Conservation (phyloP, 2,113 vertebrate species). For the Heterotis niloticus region DNA sequence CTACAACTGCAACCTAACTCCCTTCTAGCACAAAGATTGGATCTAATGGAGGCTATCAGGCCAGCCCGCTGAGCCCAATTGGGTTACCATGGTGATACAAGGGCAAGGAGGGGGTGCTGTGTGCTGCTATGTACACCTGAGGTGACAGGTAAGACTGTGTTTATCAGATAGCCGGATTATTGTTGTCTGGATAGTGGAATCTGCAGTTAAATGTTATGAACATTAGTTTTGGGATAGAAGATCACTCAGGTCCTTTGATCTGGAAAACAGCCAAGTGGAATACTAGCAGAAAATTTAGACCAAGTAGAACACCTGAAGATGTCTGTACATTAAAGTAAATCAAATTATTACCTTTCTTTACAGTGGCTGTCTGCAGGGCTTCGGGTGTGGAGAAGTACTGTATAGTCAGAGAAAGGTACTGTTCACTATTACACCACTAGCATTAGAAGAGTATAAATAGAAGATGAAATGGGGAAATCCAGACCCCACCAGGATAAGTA, state of each 20-base stretch:
- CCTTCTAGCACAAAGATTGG: slow-evolving; percentile 28
- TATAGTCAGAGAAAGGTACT: too few relatives aligned
- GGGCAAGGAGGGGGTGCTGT: slow-evolving; percentile 62
- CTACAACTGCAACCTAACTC: not conserved
- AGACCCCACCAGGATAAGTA: too few relatives aligned
- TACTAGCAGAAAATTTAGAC: too few relatives aligned
- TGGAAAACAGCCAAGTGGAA: too few relatives aligned
- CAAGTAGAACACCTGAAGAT: too few relatives aligned
- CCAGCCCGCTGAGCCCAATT: slow-evolving; percentile 54
- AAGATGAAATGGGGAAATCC: too few relatives aligned
- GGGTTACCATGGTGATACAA: slow-evolving; percentile 48
- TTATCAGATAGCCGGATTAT: not conserved
- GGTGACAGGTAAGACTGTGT: slow-evolving; percentile 61
- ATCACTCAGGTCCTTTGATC: too few relatives aligned
- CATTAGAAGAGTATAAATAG: too few relatives aligned
- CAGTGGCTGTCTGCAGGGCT: too few relatives aligned
- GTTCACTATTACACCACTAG: too few relatives aligned
- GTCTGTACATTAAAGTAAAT: not conserved
- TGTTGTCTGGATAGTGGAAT: not conserved
- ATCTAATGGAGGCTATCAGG: slow-evolving; percentile 48
- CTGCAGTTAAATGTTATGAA: not conserved
- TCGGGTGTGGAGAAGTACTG: too few relatives aligned
- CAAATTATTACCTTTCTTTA: not conserved
- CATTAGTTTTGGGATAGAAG: too few relatives aligned
- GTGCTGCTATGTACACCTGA: slow-evolving; percentile 46